These are phyloP conservation scores for Alosa alosa DNA, from an alignment of 2,113 vertebrate species.

Conservation along the genomic window DNA sequence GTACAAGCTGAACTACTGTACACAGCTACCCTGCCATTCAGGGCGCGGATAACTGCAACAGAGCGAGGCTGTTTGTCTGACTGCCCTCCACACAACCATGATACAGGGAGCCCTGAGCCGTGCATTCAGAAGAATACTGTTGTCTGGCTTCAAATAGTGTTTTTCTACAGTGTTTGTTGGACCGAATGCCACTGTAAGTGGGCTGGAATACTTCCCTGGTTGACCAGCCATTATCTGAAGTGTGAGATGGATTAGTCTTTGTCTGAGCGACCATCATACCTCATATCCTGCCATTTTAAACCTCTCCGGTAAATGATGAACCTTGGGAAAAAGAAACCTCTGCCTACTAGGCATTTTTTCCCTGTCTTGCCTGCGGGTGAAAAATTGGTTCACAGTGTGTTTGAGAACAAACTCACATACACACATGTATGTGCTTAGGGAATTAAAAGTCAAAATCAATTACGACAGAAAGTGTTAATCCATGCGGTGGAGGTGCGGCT, in stretches of 20 bases:
- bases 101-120: background rate
- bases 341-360: background rate
- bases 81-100: background rate
- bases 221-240: background rate
- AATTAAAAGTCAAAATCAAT: constrained; percentile 3
- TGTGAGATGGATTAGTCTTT: background rate
- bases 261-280: background rate
- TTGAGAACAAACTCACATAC: background rate
- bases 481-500: background rate
- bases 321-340: background rate
- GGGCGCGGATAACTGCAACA: background rate
- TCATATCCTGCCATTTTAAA: background rate
- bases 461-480: background rate
- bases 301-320: background rate
- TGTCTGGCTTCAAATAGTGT: background rate
- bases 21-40: background rate
- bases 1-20: background rate
- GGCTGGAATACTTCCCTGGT: background rate
- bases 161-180: background rate
- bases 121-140: background rate
- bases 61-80: background rate
- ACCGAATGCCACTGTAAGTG: background rate
- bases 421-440: background rate
- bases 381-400: background rate
- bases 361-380: background rate